Evolutionary conservation across 2,797 vertebrate species (phyloP).

Genomic region (Syngnathus acus): DNA sequence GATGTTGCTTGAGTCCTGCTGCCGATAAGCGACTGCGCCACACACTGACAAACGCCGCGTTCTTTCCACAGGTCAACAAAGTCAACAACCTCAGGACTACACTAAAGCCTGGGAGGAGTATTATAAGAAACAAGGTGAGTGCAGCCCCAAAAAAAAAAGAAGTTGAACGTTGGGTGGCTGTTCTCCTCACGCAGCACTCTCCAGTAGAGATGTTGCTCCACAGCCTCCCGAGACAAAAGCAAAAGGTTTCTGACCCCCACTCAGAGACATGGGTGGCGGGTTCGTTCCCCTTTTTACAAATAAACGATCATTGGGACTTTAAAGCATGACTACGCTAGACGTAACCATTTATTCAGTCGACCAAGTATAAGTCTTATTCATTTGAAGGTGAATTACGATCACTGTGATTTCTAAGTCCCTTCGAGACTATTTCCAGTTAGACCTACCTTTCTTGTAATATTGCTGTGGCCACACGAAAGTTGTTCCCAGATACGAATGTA

Average conservation of each 20-base stretch:
- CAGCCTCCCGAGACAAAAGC: conserved; percentile 63
- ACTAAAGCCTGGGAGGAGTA: conserved; percentile 81
- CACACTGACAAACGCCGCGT: conserved; percentile 13
- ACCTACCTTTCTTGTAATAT: not conserved
- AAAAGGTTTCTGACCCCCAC: conserved; percentile 74
- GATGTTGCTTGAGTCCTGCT: conserved; percentile 2
- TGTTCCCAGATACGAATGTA: not conserved
- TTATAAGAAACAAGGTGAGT: conserved; percentile 80
- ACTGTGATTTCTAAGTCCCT: not conserved
- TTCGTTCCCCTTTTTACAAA: conserved; percentile 75
- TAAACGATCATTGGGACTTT: no score
- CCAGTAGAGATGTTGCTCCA: conserved; percentile 54
- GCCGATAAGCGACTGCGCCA: not conserved
- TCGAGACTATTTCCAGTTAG: not conserved
- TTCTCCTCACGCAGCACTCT: conserved; percentile 39
- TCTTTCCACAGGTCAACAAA: conserved; percentile 73
- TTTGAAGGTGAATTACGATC: not conserved
- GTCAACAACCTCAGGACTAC: conserved; percentile 77
- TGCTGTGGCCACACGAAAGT: not conserved
- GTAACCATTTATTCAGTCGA: not conserved
- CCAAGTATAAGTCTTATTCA: not conserved
- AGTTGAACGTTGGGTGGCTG: conserved; percentile 31
- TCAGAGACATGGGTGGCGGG: conserved; percentile 54
- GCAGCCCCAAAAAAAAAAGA: not conserved
- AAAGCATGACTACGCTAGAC: no score